Conservation (phyloP, 2,113 vertebrate genomes). For the Phalacrocorax carbo region DNA sequence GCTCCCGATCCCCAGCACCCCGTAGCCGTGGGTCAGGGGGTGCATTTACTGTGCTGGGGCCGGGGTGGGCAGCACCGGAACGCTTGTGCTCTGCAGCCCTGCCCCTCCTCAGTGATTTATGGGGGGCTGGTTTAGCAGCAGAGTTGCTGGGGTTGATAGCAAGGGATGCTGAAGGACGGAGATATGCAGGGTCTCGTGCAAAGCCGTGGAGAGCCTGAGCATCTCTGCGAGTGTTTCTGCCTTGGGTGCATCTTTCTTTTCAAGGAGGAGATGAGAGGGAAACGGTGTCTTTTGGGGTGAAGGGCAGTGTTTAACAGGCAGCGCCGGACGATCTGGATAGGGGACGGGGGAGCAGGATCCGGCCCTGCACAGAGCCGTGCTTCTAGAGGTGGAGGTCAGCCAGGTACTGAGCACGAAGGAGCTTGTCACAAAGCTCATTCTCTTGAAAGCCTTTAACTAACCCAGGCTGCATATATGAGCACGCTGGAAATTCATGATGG, state of each 20-base stretch:
- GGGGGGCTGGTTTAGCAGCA: neutral
- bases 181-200: neutral
- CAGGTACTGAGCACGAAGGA: fast-evolving
- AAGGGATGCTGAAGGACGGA: neutral
- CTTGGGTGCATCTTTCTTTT: neutral
- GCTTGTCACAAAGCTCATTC: neutral
- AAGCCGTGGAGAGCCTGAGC: neutral
- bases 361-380: neutral
- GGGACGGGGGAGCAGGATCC: neutral
- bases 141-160: neutral
- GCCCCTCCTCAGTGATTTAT: neutral
- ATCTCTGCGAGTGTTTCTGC: neutral
- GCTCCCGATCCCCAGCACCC: neutral
- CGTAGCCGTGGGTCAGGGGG: neutral
- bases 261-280: neutral
- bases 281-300: neutral
- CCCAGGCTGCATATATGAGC: fast-evolving
- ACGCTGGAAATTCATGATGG: neutral
- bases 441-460: neutral
- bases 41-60: fast-evolving
- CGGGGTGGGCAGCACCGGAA: neutral
- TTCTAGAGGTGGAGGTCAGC: neutral
- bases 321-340: neutral
- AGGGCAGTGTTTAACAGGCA: neutral
- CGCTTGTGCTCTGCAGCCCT: fast-evolving